Percentiles rank a stretch among this genome's conserved stretches.
phyloP scores from a whole-genome alignment of 1,140 invertebrate species.

The Ctenoplectra terminalis region DNA sequence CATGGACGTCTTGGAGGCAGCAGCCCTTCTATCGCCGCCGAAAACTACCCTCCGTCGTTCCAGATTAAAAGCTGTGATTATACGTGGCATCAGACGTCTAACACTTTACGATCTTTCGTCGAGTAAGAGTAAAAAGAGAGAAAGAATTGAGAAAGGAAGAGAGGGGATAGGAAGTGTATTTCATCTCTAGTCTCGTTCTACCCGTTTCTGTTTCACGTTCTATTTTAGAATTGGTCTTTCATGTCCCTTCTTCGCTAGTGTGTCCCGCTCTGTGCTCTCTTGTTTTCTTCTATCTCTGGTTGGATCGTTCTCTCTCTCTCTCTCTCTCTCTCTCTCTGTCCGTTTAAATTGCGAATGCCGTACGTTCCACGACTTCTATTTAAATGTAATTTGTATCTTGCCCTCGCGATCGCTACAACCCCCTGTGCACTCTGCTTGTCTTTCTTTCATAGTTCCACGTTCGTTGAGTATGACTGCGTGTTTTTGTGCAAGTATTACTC shows the following conservation, averaged over 20 bases:
- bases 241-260: slow-evolving; percentile 26
- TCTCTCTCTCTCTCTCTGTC: slow-evolving; percentile 41
- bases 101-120: slow-evolving; percentile 2
- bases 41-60: slow-evolving; percentile 50
- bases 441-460: slow-evolving; percentile 45
- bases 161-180: neutral
- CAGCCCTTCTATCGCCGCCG: slow-evolving; percentile 32
- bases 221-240: slow-evolving; percentile 42
- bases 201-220: neutral
- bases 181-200: neutral
- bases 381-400: slow-evolving; percentile 79
- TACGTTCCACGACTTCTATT: slow-evolving; percentile 77
- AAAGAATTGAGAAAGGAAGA: neutral
- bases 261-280: slow-evolving; percentile 17
- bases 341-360: slow-evolving; percentile 78
- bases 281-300: no score
- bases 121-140: neutral
- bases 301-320: slow-evolving; percentile 28
- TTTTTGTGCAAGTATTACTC: neutral
- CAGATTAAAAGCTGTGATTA: slow-evolving; percentile 70
- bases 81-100: slow-evolving; percentile 56
- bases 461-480: neutral
- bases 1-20: slow-evolving; percentile 40
- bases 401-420: slow-evolving; percentile 33
- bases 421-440: no score